Base-by-base conservation (phyloP, 2,888 invertebrate species). In the Spicauda simplicius region DNA sequence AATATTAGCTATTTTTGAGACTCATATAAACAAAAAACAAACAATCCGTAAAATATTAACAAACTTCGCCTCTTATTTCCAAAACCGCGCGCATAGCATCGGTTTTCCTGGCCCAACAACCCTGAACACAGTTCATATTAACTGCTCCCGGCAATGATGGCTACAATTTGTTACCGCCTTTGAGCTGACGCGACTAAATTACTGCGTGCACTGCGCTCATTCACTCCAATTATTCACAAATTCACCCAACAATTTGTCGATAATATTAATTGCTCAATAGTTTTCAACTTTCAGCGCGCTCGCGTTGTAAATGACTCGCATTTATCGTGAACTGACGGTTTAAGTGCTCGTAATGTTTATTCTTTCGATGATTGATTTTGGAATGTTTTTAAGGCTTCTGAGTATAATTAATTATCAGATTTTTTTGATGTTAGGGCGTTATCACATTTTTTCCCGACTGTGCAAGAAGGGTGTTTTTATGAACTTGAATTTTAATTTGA, bases 131-230 rank as follows among this genome's bases (percentile, higher is more conserved):
- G 77, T 79, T 78, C 80, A 83, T 83, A 85, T 84, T 83, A 82
- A 83, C 82, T 79, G 78, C 70, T 77, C 80, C 80, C 77, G 76
- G 77, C 81, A 81, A 81, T 84, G 82, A 84, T 81, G 80, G 79
- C 78, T 72, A 77, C 79, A 80, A 85, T 84, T 85, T 81, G 83
- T 83, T 80, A 77, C 71, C 73, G 78, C 78, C 77, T 78, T 78
- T 79, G 77, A 75, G 76, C 77, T 72, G 74, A 74, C 69, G 70
- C 76, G 77, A 77, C 77, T 77, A 80, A 79, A 80, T 80, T 79
- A 80, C 80, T 73, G 70, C 69, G 75, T 77, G 79, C 78, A 81
- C 77, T 69, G 72, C 71, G 76, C 70, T 82, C 80, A 82, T 83
- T 80, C 78, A 78, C 74, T 71, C 70, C 70, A 78, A 75, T 82